phyloP scores from a whole-genome alignment of 2,888 invertebrate species.

The Ferdinandea cuprea region DNA sequence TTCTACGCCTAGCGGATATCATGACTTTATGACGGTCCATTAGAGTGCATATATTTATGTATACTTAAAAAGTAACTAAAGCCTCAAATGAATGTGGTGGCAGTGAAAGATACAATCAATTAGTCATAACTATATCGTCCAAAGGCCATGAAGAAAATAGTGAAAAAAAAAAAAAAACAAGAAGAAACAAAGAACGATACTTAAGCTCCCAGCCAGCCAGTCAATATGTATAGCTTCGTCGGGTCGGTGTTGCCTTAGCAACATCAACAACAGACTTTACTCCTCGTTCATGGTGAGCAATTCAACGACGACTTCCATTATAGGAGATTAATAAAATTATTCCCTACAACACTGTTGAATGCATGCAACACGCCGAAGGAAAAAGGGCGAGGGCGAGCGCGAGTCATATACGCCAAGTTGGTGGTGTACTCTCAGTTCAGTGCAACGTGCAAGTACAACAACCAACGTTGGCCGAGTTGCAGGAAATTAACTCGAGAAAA shows the following conservation, averaged over 20 bases:
- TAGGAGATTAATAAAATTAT: constrained; percentile 73
- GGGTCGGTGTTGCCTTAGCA: constrained; percentile 24
- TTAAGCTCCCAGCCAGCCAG: constrained; percentile 1
- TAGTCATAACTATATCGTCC: constrained; percentile 51
- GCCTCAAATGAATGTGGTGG: constrained; percentile 26
- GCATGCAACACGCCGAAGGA: not conserved
- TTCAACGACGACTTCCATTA: constrained; percentile 62
- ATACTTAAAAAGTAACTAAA: constrained; percentile 33
- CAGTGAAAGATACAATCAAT: constrained; percentile 67
- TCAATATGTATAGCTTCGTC: constrained; percentile 22
- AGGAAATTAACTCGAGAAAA: constrained; percentile 73
- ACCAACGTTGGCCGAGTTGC: constrained; percentile 52
- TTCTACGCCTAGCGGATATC: too few relatives aligned
- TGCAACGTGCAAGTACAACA: not conserved
- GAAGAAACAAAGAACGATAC: constrained; percentile 41
- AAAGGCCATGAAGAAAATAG: constrained; percentile 41
- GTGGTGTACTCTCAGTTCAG: too few relatives aligned
- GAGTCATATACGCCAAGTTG: not conserved
- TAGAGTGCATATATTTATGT: constrained; percentile 15
- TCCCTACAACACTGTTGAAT: constrained; percentile 46
- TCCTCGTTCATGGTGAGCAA: constrained; percentile 39
- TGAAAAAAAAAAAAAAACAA: constrained; percentile 46
- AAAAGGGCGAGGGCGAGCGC: constrained; percentile 5
- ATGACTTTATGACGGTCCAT: constrained; percentile 7
- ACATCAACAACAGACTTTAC: constrained; percentile 31